These are phyloP conservation scores for Drosophila tani DNA, from an alignment of 1,140 invertebrate species.

Conservation along the genomic window DNA sequence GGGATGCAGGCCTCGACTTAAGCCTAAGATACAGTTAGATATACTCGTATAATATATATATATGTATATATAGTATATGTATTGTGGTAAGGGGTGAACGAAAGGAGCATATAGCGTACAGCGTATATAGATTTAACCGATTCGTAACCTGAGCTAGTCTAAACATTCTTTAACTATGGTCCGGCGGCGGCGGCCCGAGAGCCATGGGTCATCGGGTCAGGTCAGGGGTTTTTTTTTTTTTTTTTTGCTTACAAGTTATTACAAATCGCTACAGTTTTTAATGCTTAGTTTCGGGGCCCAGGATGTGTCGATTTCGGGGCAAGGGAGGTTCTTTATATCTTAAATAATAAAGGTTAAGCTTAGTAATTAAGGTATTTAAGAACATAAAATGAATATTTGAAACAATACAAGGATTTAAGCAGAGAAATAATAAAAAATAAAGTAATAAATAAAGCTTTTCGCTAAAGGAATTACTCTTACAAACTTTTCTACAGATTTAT, in stretches of 20 bases:
- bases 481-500: background rate
- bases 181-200: constrained; percentile 54
- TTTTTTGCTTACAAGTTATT: constrained; percentile 1
- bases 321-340: background rate
- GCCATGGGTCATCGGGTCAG: constrained; percentile 25
- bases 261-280: constrained; percentile 35
- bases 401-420: too few relatives aligned
- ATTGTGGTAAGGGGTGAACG: constrained; percentile 9
- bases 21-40: constrained; percentile 26
- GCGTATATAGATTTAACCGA: constrained; percentile 53
- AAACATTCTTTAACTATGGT: constrained; percentile 82
- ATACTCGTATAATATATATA: constrained; percentile 17
- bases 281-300: background rate
- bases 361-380: too few relatives aligned
- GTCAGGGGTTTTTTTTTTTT: background rate
- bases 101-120: constrained; percentile 28
- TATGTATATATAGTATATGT: constrained; percentile 17
- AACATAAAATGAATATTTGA: too few relatives aligned
- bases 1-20: constrained; percentile 8
- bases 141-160: constrained; percentile 80
- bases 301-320: constrained; percentile 2
- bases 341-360: background rate
- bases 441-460: background rate
- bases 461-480: background rate
- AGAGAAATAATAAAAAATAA: too few relatives aligned